Base-by-base conservation (phyloP, 2,888 invertebrate genomes). In the Neocrepidodera transversa region DNA sequence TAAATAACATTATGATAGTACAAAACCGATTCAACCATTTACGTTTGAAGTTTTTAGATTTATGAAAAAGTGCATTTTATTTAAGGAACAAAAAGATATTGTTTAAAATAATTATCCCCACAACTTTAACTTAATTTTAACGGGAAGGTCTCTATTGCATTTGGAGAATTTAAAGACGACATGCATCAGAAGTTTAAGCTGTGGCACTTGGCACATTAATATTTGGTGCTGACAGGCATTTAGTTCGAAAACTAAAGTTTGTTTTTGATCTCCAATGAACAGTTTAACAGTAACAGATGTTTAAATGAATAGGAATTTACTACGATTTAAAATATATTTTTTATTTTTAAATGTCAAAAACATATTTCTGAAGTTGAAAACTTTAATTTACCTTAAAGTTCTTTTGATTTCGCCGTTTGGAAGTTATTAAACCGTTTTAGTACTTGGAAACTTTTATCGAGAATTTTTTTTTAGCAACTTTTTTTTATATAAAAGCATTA, bases 401-500 rank as follows among this genome's bases (percentile, higher is more conserved):
- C 35, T 14, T 36, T 36, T 36, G 35, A 36, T 36, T 36, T 11
- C 35, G 1, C 2, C 35, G 35, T 36, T 36, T 36, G 13, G 8
- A 36, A 36, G 35, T 36, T 38, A 38, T 38, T 38, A 38, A 16
- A 38, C 35, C 2, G 17, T 38, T 38, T 38, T 17, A 38, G 7
- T 38, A 17, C 38, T 2, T 1, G 7, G 17, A 38, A 38, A 38
- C 8, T 38, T 38, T 38, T 38, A 38, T 17, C 38, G 38, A 7
- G 3, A 38, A 38, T 16, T 16, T 38, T 38, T 16, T 17, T 38
- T 8, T 2, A 6, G 10, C 16, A n/a, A 53, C 18, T 40, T 20
- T 42, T 51, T 51, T 53, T 53, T 38, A 5, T 38, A 10, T 23
- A 53, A 53, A 43, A 53, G 36, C 45, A 45, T 54, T 54, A 54